Evolutionary conservation across 1,140 invertebrate species (phyloP).

Genomic region (Eriocheir sinensis): DNA sequence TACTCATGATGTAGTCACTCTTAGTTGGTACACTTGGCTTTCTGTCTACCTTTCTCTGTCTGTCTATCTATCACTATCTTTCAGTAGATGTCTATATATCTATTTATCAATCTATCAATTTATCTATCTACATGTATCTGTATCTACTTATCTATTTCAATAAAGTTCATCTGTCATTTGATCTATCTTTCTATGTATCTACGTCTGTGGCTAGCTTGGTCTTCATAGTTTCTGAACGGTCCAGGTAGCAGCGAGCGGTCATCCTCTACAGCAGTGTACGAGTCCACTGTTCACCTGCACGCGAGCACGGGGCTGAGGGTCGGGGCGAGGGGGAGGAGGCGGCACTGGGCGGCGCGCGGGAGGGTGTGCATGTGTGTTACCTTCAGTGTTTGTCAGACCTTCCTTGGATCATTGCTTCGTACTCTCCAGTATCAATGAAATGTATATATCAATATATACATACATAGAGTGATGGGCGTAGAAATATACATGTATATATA

Average conservation of each 20-base stretch:
- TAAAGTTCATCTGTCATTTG: not conserved
- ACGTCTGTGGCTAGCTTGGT: not conserved
- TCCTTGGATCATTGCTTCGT: not conserved
- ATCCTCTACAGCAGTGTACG: too few species aligned
- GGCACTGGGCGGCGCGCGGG: not conserved
- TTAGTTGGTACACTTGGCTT: too few species aligned
- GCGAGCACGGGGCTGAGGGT: not conserved
- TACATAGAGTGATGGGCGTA: conserved; percentile 31
- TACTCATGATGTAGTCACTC: too few species aligned
- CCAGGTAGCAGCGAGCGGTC: too few species aligned
- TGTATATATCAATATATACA: conserved; percentile 46
- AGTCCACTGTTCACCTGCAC: too few species aligned
- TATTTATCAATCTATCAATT: conserved; percentile 63
- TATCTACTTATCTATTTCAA: conserved; percentile 43
- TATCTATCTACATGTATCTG: conserved; percentile 63
- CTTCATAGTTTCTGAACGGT: too few species aligned
- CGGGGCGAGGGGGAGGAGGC: not conserved
- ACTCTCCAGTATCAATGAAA: conserved; percentile 27
- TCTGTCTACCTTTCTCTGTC: too few species aligned
- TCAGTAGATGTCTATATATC: conserved; percentile 51
- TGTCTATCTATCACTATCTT: too few species aligned
- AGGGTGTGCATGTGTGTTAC: not conserved
- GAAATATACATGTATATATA: conserved; percentile 21
- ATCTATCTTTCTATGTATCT: conserved; percentile 42
- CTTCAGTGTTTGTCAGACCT: not conserved